These are phyloP conservation scores for Mesaphorura yosii DNA, from an alignment of 1,140 invertebrate genomes.

Conservation along the genomic window DNA sequence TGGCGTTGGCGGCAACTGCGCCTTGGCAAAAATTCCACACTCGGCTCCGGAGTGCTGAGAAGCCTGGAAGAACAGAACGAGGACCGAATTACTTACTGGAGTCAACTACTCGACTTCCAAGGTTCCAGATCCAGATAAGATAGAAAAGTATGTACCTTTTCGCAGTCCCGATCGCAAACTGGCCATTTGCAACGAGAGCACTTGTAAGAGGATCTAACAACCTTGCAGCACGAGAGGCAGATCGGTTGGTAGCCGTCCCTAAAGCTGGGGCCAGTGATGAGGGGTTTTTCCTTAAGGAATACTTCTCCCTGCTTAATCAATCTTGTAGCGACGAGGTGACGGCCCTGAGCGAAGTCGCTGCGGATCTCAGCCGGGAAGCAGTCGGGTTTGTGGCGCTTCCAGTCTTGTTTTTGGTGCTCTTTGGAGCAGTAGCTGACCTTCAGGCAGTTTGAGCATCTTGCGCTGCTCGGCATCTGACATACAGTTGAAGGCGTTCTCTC, in stretches of 20 bases:
- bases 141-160: constrained; percentile 3
- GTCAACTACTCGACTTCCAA: too few species aligned
- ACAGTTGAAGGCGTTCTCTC: too few species aligned
- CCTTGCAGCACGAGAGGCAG: constrained; percentile 46
- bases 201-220: constrained; percentile 25
- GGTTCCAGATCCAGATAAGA: too few species aligned
- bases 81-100: too few species aligned
- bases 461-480: neutral
- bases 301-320: constrained; percentile 62
- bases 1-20: too few species aligned
- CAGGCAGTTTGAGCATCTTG: constrained; percentile 28
- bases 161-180: constrained; percentile 30
- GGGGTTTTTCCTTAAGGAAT: constrained; percentile 53
- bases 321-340: constrained; percentile 58
- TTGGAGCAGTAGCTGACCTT: constrained; percentile 34
- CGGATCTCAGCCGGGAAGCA: constrained; percentile 32
- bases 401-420: constrained; percentile 36
- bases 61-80: too few species aligned
- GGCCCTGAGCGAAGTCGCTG: constrained; percentile 44
- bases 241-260: constrained; percentile 39
- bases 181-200: constrained; percentile 33
- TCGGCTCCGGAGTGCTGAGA: constrained; percentile 15
- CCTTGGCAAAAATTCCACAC: constrained; percentile 18
- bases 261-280: constrained; percentile 52
- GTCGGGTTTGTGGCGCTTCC: constrained; percentile 34